A percentile compares a stretch with the other conserved stretches of the same genome.
These are phyloP conservation scores for Drosophila pachea DNA, from an alignment of 1,140 invertebrate genomes.

Conservation along the genomic window DNA sequence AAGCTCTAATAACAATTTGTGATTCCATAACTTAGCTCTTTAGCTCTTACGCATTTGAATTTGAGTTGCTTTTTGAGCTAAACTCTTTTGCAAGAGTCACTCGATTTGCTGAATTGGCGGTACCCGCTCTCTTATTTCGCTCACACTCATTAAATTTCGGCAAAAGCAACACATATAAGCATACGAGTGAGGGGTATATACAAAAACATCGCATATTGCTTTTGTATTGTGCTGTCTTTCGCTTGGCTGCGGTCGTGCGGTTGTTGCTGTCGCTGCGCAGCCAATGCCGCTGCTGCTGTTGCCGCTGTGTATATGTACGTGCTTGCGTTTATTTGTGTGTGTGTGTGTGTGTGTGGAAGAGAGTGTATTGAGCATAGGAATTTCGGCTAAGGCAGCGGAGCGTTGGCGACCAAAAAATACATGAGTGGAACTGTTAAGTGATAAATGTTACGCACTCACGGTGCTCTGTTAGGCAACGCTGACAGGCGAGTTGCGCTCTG, in stretches of 20 bases:
- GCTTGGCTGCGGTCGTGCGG: constrained; percentile 28
- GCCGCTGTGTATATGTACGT: too few species aligned
- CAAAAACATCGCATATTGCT: constrained; percentile 34
- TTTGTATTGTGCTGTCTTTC: constrained; percentile 33
- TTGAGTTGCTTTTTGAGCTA: constrained; percentile 10
- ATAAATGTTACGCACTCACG: constrained; percentile 42
- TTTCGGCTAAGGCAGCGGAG: constrained; percentile 50
- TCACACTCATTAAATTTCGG: constrained; percentile 46
- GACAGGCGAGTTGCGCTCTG: constrained; percentile 1
- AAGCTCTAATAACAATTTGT: neutral
- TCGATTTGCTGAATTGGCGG: constrained; percentile 16
- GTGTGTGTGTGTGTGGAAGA: too few species aligned
- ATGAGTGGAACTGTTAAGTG: constrained; percentile 58
- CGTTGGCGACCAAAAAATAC: constrained; percentile 40
- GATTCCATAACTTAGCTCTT: neutral
- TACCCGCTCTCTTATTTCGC: constrained; percentile 32
- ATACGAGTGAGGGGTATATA: constrained; percentile 18
- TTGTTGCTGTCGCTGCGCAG: constrained; percentile 11
- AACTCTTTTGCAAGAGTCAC: constrained; percentile 16
- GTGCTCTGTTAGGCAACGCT: constrained; percentile 6
- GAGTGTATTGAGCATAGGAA: constrained; percentile 49
- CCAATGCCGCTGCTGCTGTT: constrained; percentile 15
- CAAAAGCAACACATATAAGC: constrained; percentile 21
- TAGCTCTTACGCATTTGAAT: constrained; percentile 4
- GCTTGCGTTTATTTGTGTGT: neutral